Evolutionary conservation across 2,888 invertebrate species (phyloP).

Genomic region (Parthenolecanium corni): DNA sequence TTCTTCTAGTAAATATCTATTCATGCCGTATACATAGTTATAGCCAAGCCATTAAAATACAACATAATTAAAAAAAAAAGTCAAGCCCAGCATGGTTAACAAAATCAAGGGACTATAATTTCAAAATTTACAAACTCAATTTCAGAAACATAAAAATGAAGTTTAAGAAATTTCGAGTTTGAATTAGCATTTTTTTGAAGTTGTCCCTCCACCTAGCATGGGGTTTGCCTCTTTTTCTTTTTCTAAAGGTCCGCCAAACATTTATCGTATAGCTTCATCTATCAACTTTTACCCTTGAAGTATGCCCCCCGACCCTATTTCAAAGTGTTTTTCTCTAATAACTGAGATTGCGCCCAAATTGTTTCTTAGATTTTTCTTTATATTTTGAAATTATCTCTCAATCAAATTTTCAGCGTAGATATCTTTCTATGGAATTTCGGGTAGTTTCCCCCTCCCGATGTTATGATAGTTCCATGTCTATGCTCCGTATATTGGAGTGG

Average conservation of each 20-base stretch:
- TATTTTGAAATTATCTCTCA: background rate
- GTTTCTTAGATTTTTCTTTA: background rate
- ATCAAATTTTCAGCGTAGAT: background rate
- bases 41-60: too few species aligned
- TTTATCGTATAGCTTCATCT: background rate
- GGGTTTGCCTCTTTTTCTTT: background rate
- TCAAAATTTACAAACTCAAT: too few species aligned
- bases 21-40: too few species aligned
- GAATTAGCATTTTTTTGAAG: background rate
- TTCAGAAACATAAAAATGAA: too few species aligned
- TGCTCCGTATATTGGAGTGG: background rate
- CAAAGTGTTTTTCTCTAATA: background rate
- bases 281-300: background rate
- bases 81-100: too few species aligned
- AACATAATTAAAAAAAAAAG: too few species aligned
- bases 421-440: too few species aligned
- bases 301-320: background rate
- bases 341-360: too few species aligned
- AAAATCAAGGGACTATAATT: too few species aligned
- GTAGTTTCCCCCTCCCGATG: background rate
- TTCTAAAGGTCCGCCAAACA: background rate
- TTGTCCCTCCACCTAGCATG: background rate
- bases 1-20: too few species aligned
- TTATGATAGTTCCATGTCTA: background rate
- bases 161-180: too few species aligned